phyloP scores from a whole-genome alignment of 2,113 vertebrate species.

The Maccullochella peelii region DNA sequence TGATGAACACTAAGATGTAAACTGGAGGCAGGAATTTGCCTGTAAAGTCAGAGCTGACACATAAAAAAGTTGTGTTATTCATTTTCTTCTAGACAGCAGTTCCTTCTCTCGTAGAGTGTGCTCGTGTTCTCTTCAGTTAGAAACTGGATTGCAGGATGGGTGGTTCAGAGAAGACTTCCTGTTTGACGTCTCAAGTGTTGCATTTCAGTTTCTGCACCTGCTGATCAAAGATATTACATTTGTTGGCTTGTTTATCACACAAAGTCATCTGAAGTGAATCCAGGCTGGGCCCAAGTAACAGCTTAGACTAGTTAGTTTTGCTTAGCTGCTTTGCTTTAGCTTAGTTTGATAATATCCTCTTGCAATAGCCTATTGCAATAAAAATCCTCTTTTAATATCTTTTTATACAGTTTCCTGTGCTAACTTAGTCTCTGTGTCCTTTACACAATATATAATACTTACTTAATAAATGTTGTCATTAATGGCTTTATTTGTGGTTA shows the following conservation, averaged over 20 bases:
- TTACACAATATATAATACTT: too few relatives aligned
- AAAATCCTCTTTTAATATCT: too few relatives aligned
- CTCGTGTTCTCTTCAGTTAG: fast-evolving
- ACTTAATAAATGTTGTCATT: too few relatives aligned
- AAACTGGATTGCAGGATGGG: fast-evolving
- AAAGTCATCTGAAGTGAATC: neutral
- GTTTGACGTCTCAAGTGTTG: neutral
- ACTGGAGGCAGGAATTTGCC: too few relatives aligned
- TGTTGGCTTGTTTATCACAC: neutral
- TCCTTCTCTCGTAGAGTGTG: neutral
- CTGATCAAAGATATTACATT: neutral
- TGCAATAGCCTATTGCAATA: too few relatives aligned
- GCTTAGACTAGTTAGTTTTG: too few relatives aligned
- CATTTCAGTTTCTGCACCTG: neutral
- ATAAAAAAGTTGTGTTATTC: neutral
- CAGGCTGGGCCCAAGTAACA: neutral
- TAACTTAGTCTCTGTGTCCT: too few relatives aligned
- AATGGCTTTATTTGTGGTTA: too few relatives aligned
- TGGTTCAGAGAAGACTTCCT: slow-evolving; percentile 11
- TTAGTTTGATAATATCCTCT: too few relatives aligned
- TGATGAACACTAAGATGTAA: too few relatives aligned
- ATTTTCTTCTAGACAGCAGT: neutral
- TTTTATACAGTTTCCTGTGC: too few relatives aligned
- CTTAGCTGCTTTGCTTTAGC: too few relatives aligned
- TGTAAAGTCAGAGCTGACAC: slow-evolving; percentile 48